Percentiles rank a stretch among this genome's conserved stretches.
Conservation (phyloP, 1,140 invertebrate genomes). For the Drosophila quadrilineata region DNA sequence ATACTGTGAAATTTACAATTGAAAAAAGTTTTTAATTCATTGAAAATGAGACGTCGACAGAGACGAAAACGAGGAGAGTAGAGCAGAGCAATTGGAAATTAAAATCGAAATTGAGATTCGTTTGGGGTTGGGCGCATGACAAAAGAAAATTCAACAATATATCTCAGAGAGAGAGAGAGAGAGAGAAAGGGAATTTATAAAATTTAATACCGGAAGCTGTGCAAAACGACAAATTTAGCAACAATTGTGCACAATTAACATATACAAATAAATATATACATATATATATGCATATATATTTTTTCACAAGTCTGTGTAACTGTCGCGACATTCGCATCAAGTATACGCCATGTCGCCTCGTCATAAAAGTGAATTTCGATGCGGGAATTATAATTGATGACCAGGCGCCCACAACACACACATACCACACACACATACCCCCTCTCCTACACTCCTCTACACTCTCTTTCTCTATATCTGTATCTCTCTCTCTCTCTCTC, state of each 20-base stretch:
- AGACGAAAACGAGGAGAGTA: too few species aligned
- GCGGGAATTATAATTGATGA: conserved; percentile 66
- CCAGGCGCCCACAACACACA: conserved; percentile 40
- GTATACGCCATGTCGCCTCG: conserved; percentile 77
- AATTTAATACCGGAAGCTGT: conserved; percentile 71
- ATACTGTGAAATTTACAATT: conserved; percentile 59
- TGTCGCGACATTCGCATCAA: conserved; percentile 52
- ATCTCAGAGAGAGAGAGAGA: background rate
- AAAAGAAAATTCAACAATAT: conserved; percentile 21
- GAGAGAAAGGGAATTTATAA: background rate
- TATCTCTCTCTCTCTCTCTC: background rate
- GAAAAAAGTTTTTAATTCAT: conserved; percentile 66
- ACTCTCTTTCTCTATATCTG: conserved; percentile 23
- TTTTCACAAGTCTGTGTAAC: too few species aligned
- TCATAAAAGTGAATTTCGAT: conserved; percentile 64
- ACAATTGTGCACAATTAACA: conserved; percentile 72
- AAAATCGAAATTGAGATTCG: conserved; percentile 22
- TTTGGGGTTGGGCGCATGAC: conserved; percentile 4
- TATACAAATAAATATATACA: too few species aligned
- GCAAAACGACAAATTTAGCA: conserved; percentile 71
- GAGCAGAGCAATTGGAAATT: conserved; percentile 41
- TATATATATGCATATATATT: too few species aligned
- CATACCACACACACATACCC: background rate
- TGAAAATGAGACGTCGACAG: conserved; percentile 1
- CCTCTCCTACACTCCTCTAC: conserved; percentile 22